A percentile compares a stretch with the other conserved stretches of the same genome.
Evolutionary conservation across 2,888 invertebrate species (phyloP).

Genomic region (Mesorhabditis sp.): DNA sequence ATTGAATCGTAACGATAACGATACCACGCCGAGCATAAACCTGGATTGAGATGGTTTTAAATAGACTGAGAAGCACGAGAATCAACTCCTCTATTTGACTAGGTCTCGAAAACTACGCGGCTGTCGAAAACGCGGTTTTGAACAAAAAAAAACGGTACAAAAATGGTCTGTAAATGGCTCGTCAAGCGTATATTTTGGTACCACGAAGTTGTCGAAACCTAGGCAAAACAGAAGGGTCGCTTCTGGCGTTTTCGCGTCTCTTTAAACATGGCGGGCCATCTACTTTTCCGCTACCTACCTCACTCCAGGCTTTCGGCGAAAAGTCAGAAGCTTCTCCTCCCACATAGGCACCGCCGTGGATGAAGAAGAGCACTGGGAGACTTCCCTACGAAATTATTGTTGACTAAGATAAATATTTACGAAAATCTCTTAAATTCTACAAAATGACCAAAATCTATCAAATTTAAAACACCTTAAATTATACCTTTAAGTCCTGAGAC

Average conservation of each 20-base stretch:
- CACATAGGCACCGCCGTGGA: neutral
- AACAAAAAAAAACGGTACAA: too few species aligned
- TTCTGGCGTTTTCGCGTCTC: too few species aligned
- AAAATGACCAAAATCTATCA: too few species aligned
- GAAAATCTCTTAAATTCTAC: too few species aligned
- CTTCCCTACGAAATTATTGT: neutral
- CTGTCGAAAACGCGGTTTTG: too few species aligned
- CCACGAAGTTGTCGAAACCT: too few species aligned
- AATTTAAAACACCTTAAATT: neutral
- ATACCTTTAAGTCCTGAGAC: neutral
- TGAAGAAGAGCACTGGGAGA: neutral
- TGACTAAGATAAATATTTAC: neutral
- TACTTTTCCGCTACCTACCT: neutral
- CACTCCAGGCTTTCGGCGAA: neutral
- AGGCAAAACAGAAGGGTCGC: too few species aligned
- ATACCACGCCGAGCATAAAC: neutral
- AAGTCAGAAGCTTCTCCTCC: neutral
- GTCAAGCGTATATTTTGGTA: too few species aligned
- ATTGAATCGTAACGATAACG: conserved; percentile 3
- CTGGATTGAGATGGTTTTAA: neutral
- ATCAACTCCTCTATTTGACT: too few species aligned
- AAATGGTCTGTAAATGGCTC: too few species aligned
- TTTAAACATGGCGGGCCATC: too few species aligned
- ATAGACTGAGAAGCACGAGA: neutral
- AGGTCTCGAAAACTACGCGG: too few species aligned